Evolutionary conservation across 2,888 invertebrate species (phyloP).

Genomic region (Drosophila cracens): DNA sequence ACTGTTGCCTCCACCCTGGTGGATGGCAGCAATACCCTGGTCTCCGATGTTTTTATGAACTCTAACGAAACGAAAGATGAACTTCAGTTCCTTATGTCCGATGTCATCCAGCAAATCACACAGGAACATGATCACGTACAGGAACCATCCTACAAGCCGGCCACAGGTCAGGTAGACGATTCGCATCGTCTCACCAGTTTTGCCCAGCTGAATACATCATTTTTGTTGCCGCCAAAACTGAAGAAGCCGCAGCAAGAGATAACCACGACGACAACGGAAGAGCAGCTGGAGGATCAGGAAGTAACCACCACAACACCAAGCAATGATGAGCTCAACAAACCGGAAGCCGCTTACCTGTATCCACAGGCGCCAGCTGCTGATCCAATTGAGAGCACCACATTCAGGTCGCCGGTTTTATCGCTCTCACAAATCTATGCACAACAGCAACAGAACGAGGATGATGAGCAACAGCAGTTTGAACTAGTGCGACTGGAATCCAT

Average conservation of each 20-base stretch:
- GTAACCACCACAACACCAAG: slow-evolving; percentile 53
- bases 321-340: slow-evolving; percentile 49
- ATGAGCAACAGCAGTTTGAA: slow-evolving; percentile 62
- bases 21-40: slow-evolving; percentile 72
- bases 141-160: slow-evolving; percentile 31
- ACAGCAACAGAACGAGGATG: slow-evolving; percentile 71
- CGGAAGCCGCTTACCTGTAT: slow-evolving; percentile 48
- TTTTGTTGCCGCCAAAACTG: slow-evolving; percentile 59
- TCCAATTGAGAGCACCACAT: slow-evolving; percentile 56
- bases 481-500: slow-evolving; percentile 44
- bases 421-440: slow-evolving; percentile 73
- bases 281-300: slow-evolving; percentile 30
- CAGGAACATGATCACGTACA: slow-evolving; percentile 30
- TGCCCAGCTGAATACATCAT: slow-evolving; percentile 81
- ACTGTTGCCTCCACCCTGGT: slow-evolving; percentile 84
- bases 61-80: slow-evolving; percentile 82
- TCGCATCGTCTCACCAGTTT: slow-evolving; percentile 79
- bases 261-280: slow-evolving; percentile 5
- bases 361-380: slow-evolving; percentile 1
- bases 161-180: slow-evolving; percentile 31
- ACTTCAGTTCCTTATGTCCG: slow-evolving; percentile 82
- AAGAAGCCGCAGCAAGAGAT: slow-evolving; percentile 12
- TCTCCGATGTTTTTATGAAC: slow-evolving; percentile 64
- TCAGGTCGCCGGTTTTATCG: slow-evolving; percentile 59
- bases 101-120: slow-evolving; percentile 83